Base-by-base conservation (phyloP, 2,888 invertebrate genomes). In the Dinocampus coccinellae region DNA sequence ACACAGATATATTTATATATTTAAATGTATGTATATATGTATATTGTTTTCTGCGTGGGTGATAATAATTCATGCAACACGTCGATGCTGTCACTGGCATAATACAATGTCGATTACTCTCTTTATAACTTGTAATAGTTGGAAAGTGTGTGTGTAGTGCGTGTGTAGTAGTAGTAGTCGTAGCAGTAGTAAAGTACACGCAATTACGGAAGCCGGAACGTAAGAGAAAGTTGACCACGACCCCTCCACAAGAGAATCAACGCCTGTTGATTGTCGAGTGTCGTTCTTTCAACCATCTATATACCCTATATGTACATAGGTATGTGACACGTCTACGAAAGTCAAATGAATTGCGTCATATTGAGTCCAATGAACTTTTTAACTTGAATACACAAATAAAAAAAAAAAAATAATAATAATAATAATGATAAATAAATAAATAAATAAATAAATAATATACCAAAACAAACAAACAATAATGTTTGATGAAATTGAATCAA, bases 151-250 rank as follows among this genome's bases (percentile, higher is more conserved):
- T 29, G 7, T n/a, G n/a, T n/a, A n/a, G n/a, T n/a, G n/a, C n/a
- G 29, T 4, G 29, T 29, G 7, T 29, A 29, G 29, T 7, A 29
- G 29, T 29, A 4, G 7, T n/a, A n/a, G n/a, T n/a, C n/a, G n/a
- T n/a, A n/a, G n/a, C n/a, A n/a, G n/a, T n/a, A n/a, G n/a, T n/a
- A n/a, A 11, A 39, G 39, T n/a, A 65, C 75, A 70, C 72, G 71
- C 73, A 71, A 72, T 61, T 65, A 33, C 76, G 77, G 76, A 76
- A 77, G 78, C 70, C 78, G 77, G 78, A 81, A 80, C 79, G 79
- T 73, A 75, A 80, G 83, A 83, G 85, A 85, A 84, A 85, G 83
- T 84, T 82, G 82, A 82, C 81, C 82, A 80, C 81, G 82, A 83
- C 83, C 82, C 83, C 80, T 75, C 73, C 70, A 7, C 29, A 7